These are phyloP conservation scores for Yponomeuta cagnagella DNA, from an alignment of 2,888 invertebrate species.

Conservation along the genomic window DNA sequence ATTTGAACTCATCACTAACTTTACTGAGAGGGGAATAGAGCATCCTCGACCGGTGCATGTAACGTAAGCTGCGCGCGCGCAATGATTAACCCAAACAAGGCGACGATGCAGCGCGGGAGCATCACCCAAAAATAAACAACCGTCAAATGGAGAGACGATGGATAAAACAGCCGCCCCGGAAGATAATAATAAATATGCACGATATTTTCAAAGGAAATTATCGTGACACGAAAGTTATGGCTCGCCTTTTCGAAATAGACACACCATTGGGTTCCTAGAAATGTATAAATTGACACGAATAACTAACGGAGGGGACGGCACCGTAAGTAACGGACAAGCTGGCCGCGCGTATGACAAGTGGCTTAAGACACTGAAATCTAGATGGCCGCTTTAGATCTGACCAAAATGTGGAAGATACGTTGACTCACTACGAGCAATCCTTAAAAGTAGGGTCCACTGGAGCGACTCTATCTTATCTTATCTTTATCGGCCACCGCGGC, in stretches of 20 bases:
- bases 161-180: conserved; percentile 38
- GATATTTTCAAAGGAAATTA: conserved; percentile 33
- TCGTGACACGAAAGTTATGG: conserved; percentile 7
- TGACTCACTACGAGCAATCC: too few species aligned
- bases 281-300: conserved; percentile 3
- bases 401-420: too few species aligned
- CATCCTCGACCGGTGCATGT: too few species aligned
- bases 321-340: conserved; percentile 3
- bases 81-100: conserved; percentile 33
- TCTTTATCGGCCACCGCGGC: too few species aligned
- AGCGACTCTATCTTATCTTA: too few species aligned
- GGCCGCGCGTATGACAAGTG: conserved; percentile 4
- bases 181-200: conserved; percentile 34
- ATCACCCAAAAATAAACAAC: conserved; percentile 40
- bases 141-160: conserved; percentile 32
- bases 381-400: not conserved
- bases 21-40: too few species aligned
- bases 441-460: too few species aligned
- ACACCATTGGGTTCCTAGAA: not conserved
- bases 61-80: conserved; percentile 27
- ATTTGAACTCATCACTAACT: too few species aligned
- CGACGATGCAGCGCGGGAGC: conserved; percentile 31
- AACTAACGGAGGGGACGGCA: conserved; percentile 7
- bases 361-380: not conserved
- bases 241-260: not conserved